phyloP scores from a whole-genome alignment of 2,113 vertebrate species.

The Corythornis madagascariensis region DNA sequence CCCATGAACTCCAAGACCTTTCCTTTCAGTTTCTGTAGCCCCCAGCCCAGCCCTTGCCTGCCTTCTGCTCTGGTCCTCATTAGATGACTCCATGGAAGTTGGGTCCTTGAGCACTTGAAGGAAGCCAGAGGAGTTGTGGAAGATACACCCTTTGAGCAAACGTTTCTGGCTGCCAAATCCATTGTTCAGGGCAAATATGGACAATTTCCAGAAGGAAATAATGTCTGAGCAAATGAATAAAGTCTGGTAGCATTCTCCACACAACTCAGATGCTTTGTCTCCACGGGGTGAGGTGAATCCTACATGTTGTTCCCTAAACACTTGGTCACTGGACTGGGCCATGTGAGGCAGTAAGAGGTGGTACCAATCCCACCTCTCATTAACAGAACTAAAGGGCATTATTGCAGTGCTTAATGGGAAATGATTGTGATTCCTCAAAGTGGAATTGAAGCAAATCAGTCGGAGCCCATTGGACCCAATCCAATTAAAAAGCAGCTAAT shows the following conservation, averaged over 20 bases:
- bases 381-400: neutral
- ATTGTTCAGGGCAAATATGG: neutral
- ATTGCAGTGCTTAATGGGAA: conserved; percentile 16
- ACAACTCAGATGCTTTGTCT: neutral
- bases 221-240: neutral
- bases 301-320: neutral
- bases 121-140: neutral
- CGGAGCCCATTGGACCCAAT: conserved; percentile 19
- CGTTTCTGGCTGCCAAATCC: neutral
- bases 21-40: neutral
- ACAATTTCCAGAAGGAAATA: neutral
- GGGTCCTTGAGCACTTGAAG: neutral
- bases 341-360: neutral
- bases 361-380: conserved; percentile 9
- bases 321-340: neutral
- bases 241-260: neutral
- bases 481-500: conserved; percentile 57
- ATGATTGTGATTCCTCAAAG: conserved; percentile 28
- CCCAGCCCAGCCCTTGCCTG: neutral
- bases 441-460: conserved; percentile 54
- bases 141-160: neutral
- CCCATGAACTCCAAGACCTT: neutral
- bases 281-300: neutral
- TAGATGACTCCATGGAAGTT: neutral
- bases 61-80: neutral